Conservation (phyloP, 2,113 vertebrate genomes). For the Pheucticus melanocephalus region DNA sequence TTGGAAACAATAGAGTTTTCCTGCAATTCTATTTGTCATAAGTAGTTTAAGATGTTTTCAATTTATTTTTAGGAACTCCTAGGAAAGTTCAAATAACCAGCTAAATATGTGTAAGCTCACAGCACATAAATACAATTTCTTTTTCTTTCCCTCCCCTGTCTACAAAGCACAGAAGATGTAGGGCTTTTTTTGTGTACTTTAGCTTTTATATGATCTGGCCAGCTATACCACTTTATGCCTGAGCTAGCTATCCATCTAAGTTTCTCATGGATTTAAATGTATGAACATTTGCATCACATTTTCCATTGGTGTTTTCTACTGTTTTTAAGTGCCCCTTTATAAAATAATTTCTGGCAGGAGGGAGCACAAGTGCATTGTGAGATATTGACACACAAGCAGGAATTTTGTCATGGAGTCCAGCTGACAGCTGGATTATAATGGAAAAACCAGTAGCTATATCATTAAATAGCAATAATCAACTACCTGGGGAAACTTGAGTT, state of each 20-base stretch:
- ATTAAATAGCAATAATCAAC: not conserved
- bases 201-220: not conserved
- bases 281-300: not conserved
- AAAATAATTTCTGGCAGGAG: not conserved
- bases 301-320: not conserved
- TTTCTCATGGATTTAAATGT: not conserved
- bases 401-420: not conserved
- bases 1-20: constrained; percentile 40
- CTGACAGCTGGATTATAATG: not conserved
- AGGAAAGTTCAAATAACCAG: not conserved
- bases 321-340: not conserved
- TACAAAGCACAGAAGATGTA: not conserved
- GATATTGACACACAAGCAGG: not conserved
- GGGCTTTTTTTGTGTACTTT: not conserved
- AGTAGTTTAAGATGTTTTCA: not conserved
- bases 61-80: constrained; percentile 30
- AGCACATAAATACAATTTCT: not conserved
- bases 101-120: not conserved
- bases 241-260: not conserved
- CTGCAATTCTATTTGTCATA: constrained; percentile 2
- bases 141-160: not conserved
- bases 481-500: not conserved
- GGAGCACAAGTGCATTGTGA: not conserved
- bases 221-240: not conserved
- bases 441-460: not conserved